Evolutionary conservation across 1,140 invertebrate genomes (phyloP), one percentile per base, ranked within the genome.

Genomic region (Heliothis virescens): DNA sequence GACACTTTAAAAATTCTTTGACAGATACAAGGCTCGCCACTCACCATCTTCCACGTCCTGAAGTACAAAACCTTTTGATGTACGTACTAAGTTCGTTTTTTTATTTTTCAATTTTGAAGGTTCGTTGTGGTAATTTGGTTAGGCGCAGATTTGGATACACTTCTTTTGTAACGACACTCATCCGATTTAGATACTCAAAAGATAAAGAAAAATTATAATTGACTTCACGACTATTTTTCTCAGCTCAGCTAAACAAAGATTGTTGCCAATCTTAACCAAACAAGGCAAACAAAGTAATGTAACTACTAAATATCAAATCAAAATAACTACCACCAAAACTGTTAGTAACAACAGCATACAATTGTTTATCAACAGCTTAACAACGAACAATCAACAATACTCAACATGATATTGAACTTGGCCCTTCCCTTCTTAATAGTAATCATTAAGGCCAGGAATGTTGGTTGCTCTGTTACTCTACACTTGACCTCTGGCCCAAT

Each of bases 1-100:
- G 85, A 84, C 86, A 86, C 91, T 93, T 41, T 89, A 81, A 90
- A 87, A 86, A 89, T 89, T 91, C 91, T 93, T 93, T 91, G 87
- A 92, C 90, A 89, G 85, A 84, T 85, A 87, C 53, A 69, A 65
- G 74, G 59, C 74, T 76, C 50, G 50, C 50, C 62, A 47, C 63
- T 57, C 62, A 26, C 75, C 62, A 77, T 77, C 75, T 78, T 26
- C 69, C 63, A 78, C 75, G 48, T 78, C 75, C 62, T 69, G 75
- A 63, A 67, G 75, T 67, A 59, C 75, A 69, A 78, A 69, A 69
- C 62, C 75, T 78, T 57, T 69, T 78, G 60, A 78, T 78, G 62
- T 69, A 69, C n/a, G 55, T 57, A 78, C 74, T 76, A 53, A 7
- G 11, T 67, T 41, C 34, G 34, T 41, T 41, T 69, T 52, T 55